Evolutionary conservation across 2,113 vertebrate species (phyloP), one percentile per base, ranked within the genome.

Genomic region (Capreolus pygargus): DNA sequence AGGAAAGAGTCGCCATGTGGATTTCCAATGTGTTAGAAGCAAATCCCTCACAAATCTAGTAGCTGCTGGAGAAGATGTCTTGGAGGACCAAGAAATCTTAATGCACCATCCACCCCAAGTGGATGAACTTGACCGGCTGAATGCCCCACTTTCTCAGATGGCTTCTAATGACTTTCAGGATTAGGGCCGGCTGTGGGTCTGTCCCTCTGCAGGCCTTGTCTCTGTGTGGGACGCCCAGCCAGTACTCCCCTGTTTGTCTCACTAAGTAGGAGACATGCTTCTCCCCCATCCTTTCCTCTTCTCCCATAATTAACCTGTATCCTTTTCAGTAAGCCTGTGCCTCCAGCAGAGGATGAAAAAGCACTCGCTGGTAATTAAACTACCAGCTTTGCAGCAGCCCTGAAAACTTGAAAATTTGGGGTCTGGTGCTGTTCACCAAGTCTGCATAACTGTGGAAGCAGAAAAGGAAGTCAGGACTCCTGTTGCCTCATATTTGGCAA

Each of bases 11-110:
- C 99, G 99, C 6, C 99, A 99, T 0, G 99, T 99, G 1, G 99
- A 99, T 95, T 99, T 99, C 98, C 99, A 99, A 96, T 99, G 99
- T 0, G 99, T 99, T 0, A 98, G 99, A 33, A 99, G 99, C 98
- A 99, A 99, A 86, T 99, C 99, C 54, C 98, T 99, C 2, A 99
- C 99, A 6, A 99, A 99, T 95, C 98, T 99, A 27, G 99, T 99
- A 52, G 97, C 98, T 0, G 98, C 98, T 64, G 98, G 96, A 25
- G 99, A 99, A 33, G 99, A 99, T 0, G 98, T 99, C 16, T 96
- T 97, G 5, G 99, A 99, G 97, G 99, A 99, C 97, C 99, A 98
- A 15, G 99, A 99, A 96, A 92, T 98, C 14, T 0, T 99, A 5
- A 98, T 99, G 97, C 98, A 99, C 84, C 99, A 99, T 88, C 99